Base-by-base conservation (phyloP, 2,797 vertebrate species). In the Enteromius unitaeniatus region DNA sequence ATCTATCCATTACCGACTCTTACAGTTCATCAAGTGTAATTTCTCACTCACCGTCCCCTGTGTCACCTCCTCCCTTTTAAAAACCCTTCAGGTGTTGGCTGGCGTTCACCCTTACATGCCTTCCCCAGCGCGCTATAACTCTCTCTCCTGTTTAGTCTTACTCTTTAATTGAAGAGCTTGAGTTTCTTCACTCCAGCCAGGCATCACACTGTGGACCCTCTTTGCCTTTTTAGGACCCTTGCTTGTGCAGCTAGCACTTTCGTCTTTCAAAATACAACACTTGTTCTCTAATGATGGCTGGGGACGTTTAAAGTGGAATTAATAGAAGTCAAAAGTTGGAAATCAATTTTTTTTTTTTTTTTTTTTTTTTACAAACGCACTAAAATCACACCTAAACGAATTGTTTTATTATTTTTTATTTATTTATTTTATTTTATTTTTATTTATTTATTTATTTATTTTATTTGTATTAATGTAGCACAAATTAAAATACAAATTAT, bases 121-220 rank as follows among this genome's bases (percentile, higher is more conserved):
- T 84, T 92, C 92, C 91, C 92, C 78, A 88, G 86, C 86, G 90
- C 88, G 76, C 91, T 78, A 85, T 94, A 91, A 93, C 87, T 84
- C 60, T 69, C 79, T 85, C 49, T 87, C 89, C 90, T 92, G 93
- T 91, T 94, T 93, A 93, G 92, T 91, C 91, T 94, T 92, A 90
- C 82, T 65, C 67, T 92, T 92, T 93, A 95, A 92, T 91, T 90
- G 92, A 89, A 89, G 87, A 90, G 86, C 89, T 92, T 92, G 88
- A 92, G 90, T 93, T 93, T 92, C 91, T 86, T 82, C 72, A 85
- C 88, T 86, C 82, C 51, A 88, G 84, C 91, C 91, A 91, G 89
- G 85, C 89, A 89, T 89, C 87, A 82, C 90, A 88, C 89, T 86
- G 72, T 89, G 55, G 60, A 79, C 84, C 72, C 86, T 85, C 86